These are phyloP conservation scores for Drosophila eugracilis DNA, from an alignment of 1,140 invertebrate species.

Conservation along the genomic window DNA sequence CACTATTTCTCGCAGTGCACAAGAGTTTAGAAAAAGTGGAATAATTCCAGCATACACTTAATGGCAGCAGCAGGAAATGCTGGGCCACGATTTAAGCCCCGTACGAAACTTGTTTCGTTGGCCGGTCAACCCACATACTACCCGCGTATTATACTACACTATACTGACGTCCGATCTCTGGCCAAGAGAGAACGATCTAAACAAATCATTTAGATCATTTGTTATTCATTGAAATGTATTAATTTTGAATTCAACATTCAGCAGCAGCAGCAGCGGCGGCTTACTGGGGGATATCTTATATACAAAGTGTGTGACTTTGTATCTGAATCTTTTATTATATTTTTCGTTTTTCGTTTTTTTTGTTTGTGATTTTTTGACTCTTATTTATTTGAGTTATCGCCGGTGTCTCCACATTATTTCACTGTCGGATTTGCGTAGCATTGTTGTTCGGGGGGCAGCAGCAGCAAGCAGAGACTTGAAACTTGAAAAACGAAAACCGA, in stretches of 20 bases:
- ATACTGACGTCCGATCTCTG: conserved; percentile 34
- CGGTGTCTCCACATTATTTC: conserved; percentile 69
- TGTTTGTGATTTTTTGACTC: conserved; percentile 19
- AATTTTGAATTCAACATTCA: conserved; percentile 46
- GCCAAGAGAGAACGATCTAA: conserved; percentile 47
- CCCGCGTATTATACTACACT: conserved; percentile 28
- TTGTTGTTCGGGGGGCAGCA: too few species aligned
- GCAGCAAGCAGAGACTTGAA: conserved; percentile 28
- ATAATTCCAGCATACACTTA: conserved; percentile 23
- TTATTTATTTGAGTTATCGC: conserved; percentile 50
- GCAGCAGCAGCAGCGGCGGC: conserved; percentile 27
- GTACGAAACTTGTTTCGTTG: conserved; percentile 39
- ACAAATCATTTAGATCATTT: conserved; percentile 78
- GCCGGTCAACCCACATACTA: conserved; percentile 34
- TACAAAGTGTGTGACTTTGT: conserved; percentile 14
- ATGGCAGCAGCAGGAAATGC: conserved; percentile 53
- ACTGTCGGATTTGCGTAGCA: conserved; percentile 78
- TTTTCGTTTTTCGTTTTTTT: neutral
- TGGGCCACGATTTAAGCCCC: conserved; percentile 45
- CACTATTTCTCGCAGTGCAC: conserved; percentile 15
- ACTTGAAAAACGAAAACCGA: conserved; percentile 41
- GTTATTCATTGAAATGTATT: conserved; percentile 75
- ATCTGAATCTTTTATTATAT: conserved; percentile 18
- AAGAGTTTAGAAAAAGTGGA: conserved; percentile 28
- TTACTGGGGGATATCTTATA: too few species aligned